phyloP scores from a whole-genome alignment of 2,797 vertebrate species.

The Peromyscus nudipes region DNA sequence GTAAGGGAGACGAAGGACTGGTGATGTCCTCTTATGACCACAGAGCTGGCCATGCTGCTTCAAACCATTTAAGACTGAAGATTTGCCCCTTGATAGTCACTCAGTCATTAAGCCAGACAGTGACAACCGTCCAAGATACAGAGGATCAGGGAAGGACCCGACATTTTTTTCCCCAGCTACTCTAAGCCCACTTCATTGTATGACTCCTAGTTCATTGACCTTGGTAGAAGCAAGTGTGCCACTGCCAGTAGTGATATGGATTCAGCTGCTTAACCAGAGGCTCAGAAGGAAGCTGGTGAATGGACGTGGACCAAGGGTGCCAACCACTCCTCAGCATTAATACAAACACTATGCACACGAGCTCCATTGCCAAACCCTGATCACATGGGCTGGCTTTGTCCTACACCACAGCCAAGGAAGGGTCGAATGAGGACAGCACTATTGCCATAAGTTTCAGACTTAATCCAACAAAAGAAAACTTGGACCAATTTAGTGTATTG shows the following conservation, averaged over 20 bases:
- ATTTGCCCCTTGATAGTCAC: background rate
- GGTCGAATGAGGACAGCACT: constrained; percentile 28
- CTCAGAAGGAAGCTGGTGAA: background rate
- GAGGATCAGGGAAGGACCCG: background rate
- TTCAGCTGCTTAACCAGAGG: background rate
- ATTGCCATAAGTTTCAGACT: constrained; percentile 4
- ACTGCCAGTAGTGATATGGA: background rate
- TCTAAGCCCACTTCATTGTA: background rate
- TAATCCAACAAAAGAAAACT: constrained; percentile 62
- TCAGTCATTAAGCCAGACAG: background rate
- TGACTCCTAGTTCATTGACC: background rate
- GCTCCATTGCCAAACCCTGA: background rate
- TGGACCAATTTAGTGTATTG: constrained; percentile 36
- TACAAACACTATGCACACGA: background rate
- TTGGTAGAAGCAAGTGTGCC: background rate
- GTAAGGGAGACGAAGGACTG: background rate
- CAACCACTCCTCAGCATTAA: background rate
- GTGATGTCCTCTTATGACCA: background rate
- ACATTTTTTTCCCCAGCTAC: too few relatives aligned
- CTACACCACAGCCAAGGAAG: background rate
- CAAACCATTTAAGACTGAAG: background rate
- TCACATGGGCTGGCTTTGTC: constrained; percentile 19
- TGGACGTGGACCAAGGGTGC: background rate
- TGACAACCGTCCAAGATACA: background rate
- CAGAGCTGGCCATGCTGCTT: background rate